Base-by-base conservation (phyloP, 2,888 invertebrate species). In the Metellina segmentata region DNA sequence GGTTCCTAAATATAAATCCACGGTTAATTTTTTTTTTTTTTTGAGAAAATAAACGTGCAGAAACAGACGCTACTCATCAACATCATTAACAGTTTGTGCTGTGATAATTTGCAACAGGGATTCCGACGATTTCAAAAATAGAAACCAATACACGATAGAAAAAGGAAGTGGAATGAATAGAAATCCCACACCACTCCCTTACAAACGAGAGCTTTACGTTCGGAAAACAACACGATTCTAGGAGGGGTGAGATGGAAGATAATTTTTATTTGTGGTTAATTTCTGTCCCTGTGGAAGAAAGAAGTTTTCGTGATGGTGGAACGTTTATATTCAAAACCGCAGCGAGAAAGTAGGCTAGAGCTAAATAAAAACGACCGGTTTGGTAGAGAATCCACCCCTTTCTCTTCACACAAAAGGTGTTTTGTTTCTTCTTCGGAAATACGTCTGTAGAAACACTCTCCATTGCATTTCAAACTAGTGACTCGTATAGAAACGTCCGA, bases 291-390 rank as follows among this genome's bases (percentile, higher is more conserved):
- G 51, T 9, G 52, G 20, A 81, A 52, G n/a, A 20, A 51, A 71
- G 34, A 75, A 72, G 71, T 78, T 61, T 85, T 83, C 79, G 87
- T 72, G 81, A 81, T 74, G 70, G 34, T 61, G 74, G 81, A 85
- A 85, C 20, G 69, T 82, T 91, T 81, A 91, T 61, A 61, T 61
- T 61, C 61, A 61, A 91, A 82, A 72, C 74, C 69, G 77, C 20
- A 75, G 61, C 69, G 2, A 8, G 82, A 82, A 91, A 91, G 75
- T 86, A 81, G 86, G 90, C 75, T 86, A 86, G 81, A 70, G 71
- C 52, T 72, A 74, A 78, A 78, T 49, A 75, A 81, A 91, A 72
- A 52, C 82, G 86, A 86, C 86, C 90, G 86, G 90, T 86, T 91
- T 87, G 19, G 79, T 20, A 51, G 79, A 71, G 77, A 87, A 52